Base-by-base conservation (phyloP, 53 echinoderm and acorn worm genomes). In the Apostichopus leukothele region DNA sequence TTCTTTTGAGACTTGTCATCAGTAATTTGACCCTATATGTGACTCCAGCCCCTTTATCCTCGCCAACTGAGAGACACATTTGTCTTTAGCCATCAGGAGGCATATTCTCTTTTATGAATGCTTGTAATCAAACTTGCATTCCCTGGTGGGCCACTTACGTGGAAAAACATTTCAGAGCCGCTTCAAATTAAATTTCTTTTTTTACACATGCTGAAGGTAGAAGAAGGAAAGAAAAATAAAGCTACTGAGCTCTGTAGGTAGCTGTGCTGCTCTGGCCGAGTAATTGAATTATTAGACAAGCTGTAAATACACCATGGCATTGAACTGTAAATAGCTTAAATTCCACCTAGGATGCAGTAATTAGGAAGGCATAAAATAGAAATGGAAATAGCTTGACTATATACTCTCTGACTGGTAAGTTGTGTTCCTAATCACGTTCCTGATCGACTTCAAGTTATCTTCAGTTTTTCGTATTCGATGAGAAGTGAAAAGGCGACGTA, bases 141-240 rank as follows among this genome's bases (percentile, higher is more conserved):
- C 59, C 81, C 81, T 9, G 76, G 50, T 76, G 53, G 54, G 81
- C 54, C 59, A 81, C 59, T 18, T 22, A 81, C 21, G n/a, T 59
- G 59, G 14, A 81, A 71, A 81, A 81, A 81, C 81, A 81, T 81
- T 81, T 81, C 81, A 9, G 23, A 55, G 81, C 81, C 11, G 21
- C 14, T 81, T n/a, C 21, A 81, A 81, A 54, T 81, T 81, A 60
- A 81, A 81, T 81, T 81, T 81, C 54, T 81, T 55, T 81, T 55
- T 10, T 6, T n/a, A n/a, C 52, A 22, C 77, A 9, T 51, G 25
- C 18, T 51, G 54, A 11, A 81, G 59, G 22, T 81, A 16, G 4
- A 16, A 13, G 63, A 39, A 39, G 39, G 39, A 2, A 39, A 57
- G 8, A 57, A 57, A 57, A 57, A 71, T 16, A 3, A 16, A 71